These are phyloP conservation scores for Hecatera dysodea DNA, from an alignment of 2,888 invertebrate genomes.

Conservation along the genomic window DNA sequence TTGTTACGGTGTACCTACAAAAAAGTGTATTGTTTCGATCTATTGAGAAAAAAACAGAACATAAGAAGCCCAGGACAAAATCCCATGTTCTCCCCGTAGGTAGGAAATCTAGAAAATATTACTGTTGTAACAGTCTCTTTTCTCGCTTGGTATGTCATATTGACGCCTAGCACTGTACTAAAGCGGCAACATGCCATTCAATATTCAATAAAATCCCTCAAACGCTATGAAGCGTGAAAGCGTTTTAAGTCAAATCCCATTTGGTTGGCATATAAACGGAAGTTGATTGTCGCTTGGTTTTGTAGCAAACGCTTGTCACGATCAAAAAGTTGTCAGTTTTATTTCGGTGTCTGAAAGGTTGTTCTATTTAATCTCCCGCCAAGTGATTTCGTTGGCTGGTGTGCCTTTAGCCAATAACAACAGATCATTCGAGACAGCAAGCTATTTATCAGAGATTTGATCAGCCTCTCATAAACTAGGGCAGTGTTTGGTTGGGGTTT, in stretches of 20 bases:
- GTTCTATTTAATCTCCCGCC: constrained; percentile 19
- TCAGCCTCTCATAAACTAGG: not conserved
- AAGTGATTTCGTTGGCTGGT: constrained; percentile 13
- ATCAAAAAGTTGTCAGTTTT: constrained; percentile 16
- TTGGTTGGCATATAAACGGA: constrained; percentile 45
- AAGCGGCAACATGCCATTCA: constrained; percentile 50
- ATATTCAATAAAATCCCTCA: constrained; percentile 57
- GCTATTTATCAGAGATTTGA: not conserved
- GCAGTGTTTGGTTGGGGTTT: not conserved
- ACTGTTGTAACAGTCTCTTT: not conserved
- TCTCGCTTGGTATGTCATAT: constrained; percentile 20
- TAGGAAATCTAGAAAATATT: not conserved
- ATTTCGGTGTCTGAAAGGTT: constrained; percentile 26
- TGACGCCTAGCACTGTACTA: constrained; percentile 18
- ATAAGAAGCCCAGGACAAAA: too few relatives aligned
- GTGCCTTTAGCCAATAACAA: not conserved
- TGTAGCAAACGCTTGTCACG: constrained; percentile 9
- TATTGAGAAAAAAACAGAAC: too few relatives aligned
- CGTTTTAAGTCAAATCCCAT: constrained; percentile 58
- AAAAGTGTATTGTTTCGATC: too few relatives aligned
- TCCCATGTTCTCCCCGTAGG: too few relatives aligned
- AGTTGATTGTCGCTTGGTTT: constrained; percentile 35
- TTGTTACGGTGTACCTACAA: too few relatives aligned
- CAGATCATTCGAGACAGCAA: constrained; percentile 8
- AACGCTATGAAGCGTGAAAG: constrained; percentile 50